Evolutionary conservation across 1,140 invertebrate genomes (phyloP).

Genomic region (Harlomillsia oculata): DNA sequence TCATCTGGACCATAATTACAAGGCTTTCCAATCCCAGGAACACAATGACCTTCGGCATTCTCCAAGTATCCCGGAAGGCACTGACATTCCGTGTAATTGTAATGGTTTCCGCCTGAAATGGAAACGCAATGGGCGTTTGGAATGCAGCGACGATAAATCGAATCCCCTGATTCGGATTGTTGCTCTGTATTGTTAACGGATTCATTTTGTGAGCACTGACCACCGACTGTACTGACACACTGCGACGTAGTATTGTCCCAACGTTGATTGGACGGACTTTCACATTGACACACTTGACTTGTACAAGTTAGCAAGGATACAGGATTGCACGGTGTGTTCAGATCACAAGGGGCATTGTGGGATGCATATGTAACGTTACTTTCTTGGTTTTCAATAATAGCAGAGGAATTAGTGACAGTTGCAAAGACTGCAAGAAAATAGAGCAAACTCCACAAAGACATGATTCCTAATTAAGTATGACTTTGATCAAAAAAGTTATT

Average conservation of each 20-base stretch:
- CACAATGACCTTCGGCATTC: slow-evolving; percentile 20
- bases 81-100: slow-evolving; percentile 23
- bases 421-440: too few species aligned
- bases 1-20: slow-evolving; percentile 21
- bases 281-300: slow-evolving; percentile 23
- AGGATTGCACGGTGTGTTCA: not conserved
- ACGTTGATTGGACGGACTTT: slow-evolving; percentile 28
- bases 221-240: slow-evolving; percentile 21
- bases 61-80: slow-evolving; percentile 20
- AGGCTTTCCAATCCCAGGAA: slow-evolving; percentile 24
- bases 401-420: too few species aligned
- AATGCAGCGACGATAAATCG: slow-evolving; percentile 12
- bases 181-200: too few species aligned
- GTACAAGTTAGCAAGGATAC: slow-evolving; percentile 10
- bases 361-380: too few species aligned
- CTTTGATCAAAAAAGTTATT: too few species aligned
- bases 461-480: too few species aligned
- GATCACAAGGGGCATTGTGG: slow-evolving; percentile 9
- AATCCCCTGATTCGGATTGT: not conserved
- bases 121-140: slow-evolving; percentile 15
- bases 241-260: not conserved
- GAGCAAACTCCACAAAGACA: too few species aligned
- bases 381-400: too few species aligned
- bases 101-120: not conserved
- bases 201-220: slow-evolving; percentile 2